Evolutionary conservation across 2,797 vertebrate genomes (phyloP), one percentile per base, ranked within the genome.

Genomic region (Manis pentadactyla): DNA sequence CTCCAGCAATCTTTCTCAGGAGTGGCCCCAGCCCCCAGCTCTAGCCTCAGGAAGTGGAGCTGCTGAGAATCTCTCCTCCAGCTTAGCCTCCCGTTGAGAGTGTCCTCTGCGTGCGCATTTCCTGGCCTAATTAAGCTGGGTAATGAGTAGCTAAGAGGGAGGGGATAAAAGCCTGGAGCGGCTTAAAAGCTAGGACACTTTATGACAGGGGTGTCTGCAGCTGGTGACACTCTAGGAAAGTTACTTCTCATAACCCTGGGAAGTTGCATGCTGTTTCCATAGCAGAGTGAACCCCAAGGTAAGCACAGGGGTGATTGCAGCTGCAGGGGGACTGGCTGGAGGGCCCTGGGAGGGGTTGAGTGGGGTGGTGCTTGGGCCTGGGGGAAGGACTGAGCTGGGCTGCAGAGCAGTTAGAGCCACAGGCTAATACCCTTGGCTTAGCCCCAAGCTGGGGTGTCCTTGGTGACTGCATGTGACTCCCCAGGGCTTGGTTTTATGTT

Each of bases 81-180:
- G 61, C 51, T 88, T 73, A 5, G 23, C 94, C 97, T 92, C 97
- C 97, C 37, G 95, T 96, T 0, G 92, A 10, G 94, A 77, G 87
- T 69, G 96, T 91, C 95, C 81, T 92, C 90, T 1, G 87, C 71
- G 18, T 21, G 68, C 91, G 96, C 96, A 71, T 89, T 96, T 97
- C 95, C 96, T 95, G 96, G 96, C 95, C 97, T 97, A 94, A 97
- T 97, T 97, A 98, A 97, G 78, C 97, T 39, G 97, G 88, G 95
- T 97, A 97, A 98, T 97, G 96, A 97, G 97, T 94, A 97, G 94
- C 96, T 94, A 68, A 66, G 88, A 94, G 87, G 66, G 73, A 93
- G 81, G 85, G 93, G 95, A 96, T 97, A 83, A 95, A 95, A 95
- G 97, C 94, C 95, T 82, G 39, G 61, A 86, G 94, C 64, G 6